Evolutionary conservation across 1,140 invertebrate genomes (phyloP).

Genomic region (Drosophila simulans): DNA sequence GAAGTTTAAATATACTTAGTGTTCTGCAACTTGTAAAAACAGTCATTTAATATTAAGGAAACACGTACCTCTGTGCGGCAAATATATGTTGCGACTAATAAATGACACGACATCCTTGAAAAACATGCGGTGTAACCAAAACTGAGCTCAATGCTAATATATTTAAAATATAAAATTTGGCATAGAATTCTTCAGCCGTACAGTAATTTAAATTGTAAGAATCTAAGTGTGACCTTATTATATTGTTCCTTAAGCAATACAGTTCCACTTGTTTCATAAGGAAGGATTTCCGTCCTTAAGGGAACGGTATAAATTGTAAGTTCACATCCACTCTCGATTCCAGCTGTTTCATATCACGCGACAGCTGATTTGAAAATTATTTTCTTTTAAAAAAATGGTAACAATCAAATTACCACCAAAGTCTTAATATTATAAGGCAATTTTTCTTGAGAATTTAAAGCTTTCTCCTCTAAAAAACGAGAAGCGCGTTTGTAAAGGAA

Average conservation of each 20-base stretch:
- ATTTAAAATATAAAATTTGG: background rate
- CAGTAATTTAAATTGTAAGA: background rate
- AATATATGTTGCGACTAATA: constrained; percentile 4
- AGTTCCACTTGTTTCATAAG: background rate
- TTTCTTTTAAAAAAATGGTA: too few species aligned
- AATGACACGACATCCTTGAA: constrained; percentile 5
- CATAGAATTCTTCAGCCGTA: background rate
- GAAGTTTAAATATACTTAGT: constrained; percentile 16
- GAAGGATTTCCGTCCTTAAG: background rate
- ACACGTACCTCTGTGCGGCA: constrained; percentile 12
- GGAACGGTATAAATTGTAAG: background rate
- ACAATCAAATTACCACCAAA: too few species aligned
- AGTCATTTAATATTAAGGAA: constrained; percentile 22
- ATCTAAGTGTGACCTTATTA: background rate
- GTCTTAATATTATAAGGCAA: too few species aligned
- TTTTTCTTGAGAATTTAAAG: too few species aligned
- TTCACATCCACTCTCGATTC: too few species aligned
- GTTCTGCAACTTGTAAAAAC: constrained; percentile 34
- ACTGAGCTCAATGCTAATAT: background rate
- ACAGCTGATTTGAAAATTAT: too few species aligned
- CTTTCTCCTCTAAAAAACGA: too few species aligned
- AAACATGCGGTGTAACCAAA: background rate
- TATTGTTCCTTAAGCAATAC: background rate
- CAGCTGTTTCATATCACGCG: too few species aligned
- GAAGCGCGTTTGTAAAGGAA: too few species aligned